Base-by-base conservation (phyloP, 2,113 vertebrate species). In the Thryonomys swinderianus region DNA sequence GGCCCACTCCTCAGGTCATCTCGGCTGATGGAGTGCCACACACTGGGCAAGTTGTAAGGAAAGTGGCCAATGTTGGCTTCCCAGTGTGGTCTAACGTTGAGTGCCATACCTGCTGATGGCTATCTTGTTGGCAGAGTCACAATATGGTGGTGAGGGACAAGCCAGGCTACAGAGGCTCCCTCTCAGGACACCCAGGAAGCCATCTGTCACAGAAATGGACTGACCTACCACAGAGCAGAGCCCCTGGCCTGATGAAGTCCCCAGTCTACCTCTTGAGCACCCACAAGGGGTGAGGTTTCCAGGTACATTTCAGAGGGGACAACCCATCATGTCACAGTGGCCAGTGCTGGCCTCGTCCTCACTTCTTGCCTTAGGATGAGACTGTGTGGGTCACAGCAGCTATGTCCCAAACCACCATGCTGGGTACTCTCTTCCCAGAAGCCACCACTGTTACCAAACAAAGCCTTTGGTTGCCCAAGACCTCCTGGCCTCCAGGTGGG, bases 401-500 rank as follows among this genome's bases (percentile, higher is more conserved):
- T n/a, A 23, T 25, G 13, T 53, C 32, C 10, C 20, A 9, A 80
- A 23, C 16, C 1, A 2, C 14, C n/a, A 40, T 3, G 37, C 13
- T 5, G 14, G 25, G 2, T 8, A 10, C 9, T 45, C 32, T 61
- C 34, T 48, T 32, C 53, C 51, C 42, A 4, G 25, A 69, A 67
- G n/a, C 17, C 34, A 51, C 37, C 21, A 5, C 7, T 32, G 21
- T 7, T 25, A 11, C 32, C 53, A 18, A n/a, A 14, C 20, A 34
- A 67, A 67, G 34, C 4, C 25, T 37, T 12, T 13, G 45, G 34
- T 34, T 69, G 7, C 53, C 17, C 18, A 51, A 88, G 27, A 53
- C 10, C 8, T 18, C 18, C 27, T 2, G 1, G 18, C 17, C 37
- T n/a, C 25, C 2, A 12, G 40, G 57, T 6, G 14, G 45, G 2